Base-by-base conservation (phyloP, 2,888 invertebrate genomes). In the Eudasyphora cyanicolor region DNA sequence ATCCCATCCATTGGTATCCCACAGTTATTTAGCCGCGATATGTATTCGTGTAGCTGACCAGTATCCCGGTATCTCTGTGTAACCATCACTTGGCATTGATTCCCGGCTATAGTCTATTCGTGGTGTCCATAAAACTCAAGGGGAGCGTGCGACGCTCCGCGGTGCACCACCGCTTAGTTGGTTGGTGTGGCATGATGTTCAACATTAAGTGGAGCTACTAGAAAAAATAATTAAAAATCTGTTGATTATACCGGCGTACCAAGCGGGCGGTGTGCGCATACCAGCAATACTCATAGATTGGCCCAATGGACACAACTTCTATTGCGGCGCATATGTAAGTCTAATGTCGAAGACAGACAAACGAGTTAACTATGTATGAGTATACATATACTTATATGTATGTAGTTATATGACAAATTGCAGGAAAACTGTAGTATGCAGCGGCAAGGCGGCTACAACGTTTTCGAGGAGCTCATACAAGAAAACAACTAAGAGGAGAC, bases 11-110 rank as follows among this genome's bases (percentile, higher is more conserved):
- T 19, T 51, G 82, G 78, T 82, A 71, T 78, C 82, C 82, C 82
- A 82, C 75, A 75, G 82, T 54, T 78, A 82, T 69, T 78, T 74
- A 78, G 51, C 71, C 5, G 27, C 27, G 4, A 12, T n/a, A n/a
- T n/a, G 51, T 24, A 27, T 57, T 27, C 6, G 7, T 14, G 3
- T 29, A 21, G 12, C 54, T 24, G n/a, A n/a, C n/a, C n/a, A n/a
- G 19, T 10, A 54, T 54, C 2, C 45, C 2, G 2, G 12, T 14
- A n/a, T n/a, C 5, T 45, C 12, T 10, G 35, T 24, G n/a, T n/a
- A n/a, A n/a, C 21, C 12, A 64, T 67, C 42, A 24, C 17, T 67
- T 67, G 21, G 67, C 67, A 17, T 67, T 42, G 67, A 67, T 38
- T 67, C n/a, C n/a, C n/a, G n/a, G n/a, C n/a, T n/a, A n/a, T n/a